Percentiles rank a stretch among this genome's conserved stretches.
Conservation (phyloP, 2,113 vertebrate genomes). For the Sturnus vulgaris region DNA sequence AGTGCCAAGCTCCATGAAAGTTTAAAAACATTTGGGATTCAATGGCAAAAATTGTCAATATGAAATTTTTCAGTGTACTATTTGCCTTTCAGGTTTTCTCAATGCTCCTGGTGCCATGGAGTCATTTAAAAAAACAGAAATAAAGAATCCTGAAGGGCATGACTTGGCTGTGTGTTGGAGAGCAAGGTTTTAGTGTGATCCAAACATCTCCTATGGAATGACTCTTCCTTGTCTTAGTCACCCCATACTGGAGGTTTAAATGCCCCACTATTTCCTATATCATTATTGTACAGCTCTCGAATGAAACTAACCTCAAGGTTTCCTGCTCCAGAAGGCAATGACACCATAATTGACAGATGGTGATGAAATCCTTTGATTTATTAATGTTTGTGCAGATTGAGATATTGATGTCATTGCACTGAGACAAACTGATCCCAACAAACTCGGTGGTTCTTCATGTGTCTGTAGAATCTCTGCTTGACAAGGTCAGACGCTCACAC, state of each 20-base stretch:
- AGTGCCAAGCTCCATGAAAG: conserved; percentile 43
- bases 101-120: neutral
- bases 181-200: neutral
- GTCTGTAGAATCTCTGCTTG: neutral
- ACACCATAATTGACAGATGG: conserved; percentile 32
- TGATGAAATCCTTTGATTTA: neutral
- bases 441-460: neutral
- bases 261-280: neutral
- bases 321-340: neutral
- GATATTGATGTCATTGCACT: neutral
- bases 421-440: neutral
- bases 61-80: neutral
- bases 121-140: neutral
- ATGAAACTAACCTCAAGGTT: conserved; percentile 13
- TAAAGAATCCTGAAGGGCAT: neutral
- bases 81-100: neutral
- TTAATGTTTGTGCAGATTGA: neutral
- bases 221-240: neutral
- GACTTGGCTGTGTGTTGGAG: neutral
- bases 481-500: conserved; percentile 3
- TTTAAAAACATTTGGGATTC: conserved; percentile 44
- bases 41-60: neutral
- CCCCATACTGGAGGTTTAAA: neutral
- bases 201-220: neutral
- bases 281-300: neutral